Evolutionary conservation across 2,888 invertebrate genomes (phyloP).

Genomic region (Amphipyra tragopoginis): DNA sequence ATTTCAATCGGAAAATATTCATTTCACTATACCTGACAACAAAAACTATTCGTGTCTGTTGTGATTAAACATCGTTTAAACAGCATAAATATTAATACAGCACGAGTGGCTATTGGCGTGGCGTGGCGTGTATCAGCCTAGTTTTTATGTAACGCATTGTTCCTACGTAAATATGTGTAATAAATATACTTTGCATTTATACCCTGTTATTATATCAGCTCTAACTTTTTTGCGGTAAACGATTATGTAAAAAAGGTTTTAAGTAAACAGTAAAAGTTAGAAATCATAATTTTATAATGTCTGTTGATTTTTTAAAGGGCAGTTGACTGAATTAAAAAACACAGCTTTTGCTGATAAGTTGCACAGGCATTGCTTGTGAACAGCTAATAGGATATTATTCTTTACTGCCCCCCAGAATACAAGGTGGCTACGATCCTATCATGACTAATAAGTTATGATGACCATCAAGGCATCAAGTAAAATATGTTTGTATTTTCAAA

Average conservation of each 20-base stretch:
- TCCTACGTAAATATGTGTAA: constrained; percentile 57
- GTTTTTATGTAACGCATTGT: constrained; percentile 63
- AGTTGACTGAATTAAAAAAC: constrained; percentile 31
- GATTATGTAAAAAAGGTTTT: constrained; percentile 43
- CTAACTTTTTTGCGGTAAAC: constrained; percentile 42
- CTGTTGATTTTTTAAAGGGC: constrained; percentile 27
- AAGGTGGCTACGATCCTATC: constrained; percentile 38
- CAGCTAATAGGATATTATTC: constrained; percentile 25
- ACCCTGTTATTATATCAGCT: constrained; percentile 51
- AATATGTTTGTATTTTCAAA: constrained; percentile 55
- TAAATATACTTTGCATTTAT: constrained; percentile 54
- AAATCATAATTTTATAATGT: constrained; percentile 39
- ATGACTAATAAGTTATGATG: constrained; percentile 43
- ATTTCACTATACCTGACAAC: constrained; percentile 52
- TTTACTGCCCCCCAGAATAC: constrained; percentile 10
- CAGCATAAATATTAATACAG: constrained; percentile 84
- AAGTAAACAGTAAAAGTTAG: constrained; percentile 43
- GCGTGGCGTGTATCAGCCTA: constrained; percentile 76
- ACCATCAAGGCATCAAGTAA: constrained; percentile 52
- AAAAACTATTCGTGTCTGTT: constrained; percentile 71
- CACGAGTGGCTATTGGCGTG: constrained; percentile 70
- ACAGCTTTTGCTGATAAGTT: constrained; percentile 8
- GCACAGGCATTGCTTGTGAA: constrained; percentile 7
- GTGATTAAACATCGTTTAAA: constrained; percentile 86
- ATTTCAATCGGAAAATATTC: constrained; percentile 58